Conservation (phyloP, 2,888 invertebrate genomes). For the Orthonychiurus folsomi region DNA sequence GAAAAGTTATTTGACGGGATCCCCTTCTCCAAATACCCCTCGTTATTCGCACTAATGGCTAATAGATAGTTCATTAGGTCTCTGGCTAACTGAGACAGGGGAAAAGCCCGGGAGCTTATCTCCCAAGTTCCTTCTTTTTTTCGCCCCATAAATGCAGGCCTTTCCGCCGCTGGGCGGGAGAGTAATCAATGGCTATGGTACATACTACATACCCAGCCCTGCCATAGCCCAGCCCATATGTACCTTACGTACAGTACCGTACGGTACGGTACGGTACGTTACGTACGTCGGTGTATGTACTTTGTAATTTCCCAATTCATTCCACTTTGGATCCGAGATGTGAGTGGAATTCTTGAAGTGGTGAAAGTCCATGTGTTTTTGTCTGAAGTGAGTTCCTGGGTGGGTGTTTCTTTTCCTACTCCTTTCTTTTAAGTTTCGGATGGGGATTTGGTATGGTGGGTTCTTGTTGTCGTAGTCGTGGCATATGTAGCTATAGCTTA, state of each 20-base stretch:
- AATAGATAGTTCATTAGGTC: conserved; percentile 9
- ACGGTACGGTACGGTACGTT: not conserved
- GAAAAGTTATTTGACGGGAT: too few relatives aligned
- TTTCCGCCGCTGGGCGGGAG: not conserved
- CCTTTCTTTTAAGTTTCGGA: too few relatives aligned
- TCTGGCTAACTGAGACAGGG: not conserved
- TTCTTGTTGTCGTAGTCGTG: too few relatives aligned
- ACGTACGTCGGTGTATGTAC: not conserved
- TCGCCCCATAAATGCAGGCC: not conserved
- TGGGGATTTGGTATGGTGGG: too few relatives aligned
- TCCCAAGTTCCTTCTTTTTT: too few relatives aligned
- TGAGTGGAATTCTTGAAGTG: not conserved
- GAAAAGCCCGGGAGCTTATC: conserved; percentile 1
- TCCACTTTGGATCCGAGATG: not conserved
- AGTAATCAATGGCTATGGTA: not conserved
- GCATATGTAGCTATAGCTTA: not conserved
- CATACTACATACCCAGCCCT: not conserved
- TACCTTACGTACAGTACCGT: not conserved
- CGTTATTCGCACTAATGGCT: conserved; percentile 5
- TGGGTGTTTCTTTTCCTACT: not conserved
- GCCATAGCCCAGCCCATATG: not conserved
- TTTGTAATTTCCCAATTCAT: not conserved
- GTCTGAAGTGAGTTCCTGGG: not conserved
- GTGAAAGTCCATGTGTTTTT: not conserved
- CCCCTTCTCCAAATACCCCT: not conserved